These are phyloP conservation scores for Sinonovacula constricta DNA, from an alignment of 1,140 invertebrate genomes.

Conservation along the genomic window DNA sequence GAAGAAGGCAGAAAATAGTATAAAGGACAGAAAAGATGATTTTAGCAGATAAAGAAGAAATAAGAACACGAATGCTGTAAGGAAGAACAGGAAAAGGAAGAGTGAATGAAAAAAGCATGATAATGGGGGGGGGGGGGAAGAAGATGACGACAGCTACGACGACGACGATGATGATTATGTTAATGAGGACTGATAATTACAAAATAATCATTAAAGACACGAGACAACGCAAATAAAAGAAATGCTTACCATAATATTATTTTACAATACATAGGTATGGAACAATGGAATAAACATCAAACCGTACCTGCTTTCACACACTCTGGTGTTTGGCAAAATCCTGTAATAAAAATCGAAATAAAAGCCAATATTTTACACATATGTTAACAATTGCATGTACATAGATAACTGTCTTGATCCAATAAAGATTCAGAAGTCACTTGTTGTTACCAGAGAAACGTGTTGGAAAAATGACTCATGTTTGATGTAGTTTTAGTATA, in stretches of 20 bases:
- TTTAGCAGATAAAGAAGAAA: too few relatives aligned
- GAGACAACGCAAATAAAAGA: not conserved
- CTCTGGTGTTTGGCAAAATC: conserved; percentile 14
- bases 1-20: too few relatives aligned
- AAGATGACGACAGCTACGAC: not conserved
- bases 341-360: conserved; percentile 10
- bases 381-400: not conserved
- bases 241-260: not conserved
- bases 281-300: not conserved
- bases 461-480: too few relatives aligned
- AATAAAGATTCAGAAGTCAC: too few relatives aligned
- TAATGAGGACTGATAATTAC: not conserved
- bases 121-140: too few relatives aligned
- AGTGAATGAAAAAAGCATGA: too few relatives aligned
- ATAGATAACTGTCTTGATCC: conserved; percentile 3
- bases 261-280: too few relatives aligned
- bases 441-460: too few relatives aligned
- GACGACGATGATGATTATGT: not conserved
- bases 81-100: too few relatives aligned
- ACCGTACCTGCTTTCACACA: conserved; percentile 6
- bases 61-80: too few relatives aligned
- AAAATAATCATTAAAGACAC: not conserved
- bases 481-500: too few relatives aligned
- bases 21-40: too few relatives aligned
- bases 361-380: not conserved